Base-by-base conservation (phyloP, 2,888 invertebrate genomes). In the Protonemura montana region DNA sequence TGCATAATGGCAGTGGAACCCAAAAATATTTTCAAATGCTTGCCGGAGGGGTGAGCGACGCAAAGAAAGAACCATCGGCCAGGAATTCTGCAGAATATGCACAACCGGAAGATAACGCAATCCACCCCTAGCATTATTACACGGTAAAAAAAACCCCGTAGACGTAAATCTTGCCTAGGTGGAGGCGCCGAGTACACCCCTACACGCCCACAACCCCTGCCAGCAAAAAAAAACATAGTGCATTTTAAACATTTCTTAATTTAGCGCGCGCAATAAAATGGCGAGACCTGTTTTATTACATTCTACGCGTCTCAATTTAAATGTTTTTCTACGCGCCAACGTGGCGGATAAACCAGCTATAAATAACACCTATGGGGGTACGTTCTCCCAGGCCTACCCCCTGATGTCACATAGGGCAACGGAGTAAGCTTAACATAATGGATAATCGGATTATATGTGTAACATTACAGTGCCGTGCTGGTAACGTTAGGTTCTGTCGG, bases 321-420 rank as follows among this genome's bases (percentile, higher is more conserved):
- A 76, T 84, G 84, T 84, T 84, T 84, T 84, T 83, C 78, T 83
- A 35, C 82, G 25, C 26, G 25, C 25, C 59, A 2, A 59, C 59
- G 59, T 13, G n/a, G 7, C 26, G 41, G 76, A 28, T 84, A 59
- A 59, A 16, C 59, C 28, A 26, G 84, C 84, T 21, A 84, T 84
- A 84, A 84, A 84, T 84, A 26, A 84, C 84, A 84, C 84, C 84
- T 84, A 76, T 30, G 76, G 84, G 35, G 84, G 59, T n/a, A 81
- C 30, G 81, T 28, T 21, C 21, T 81, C 84, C 59, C 76, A 0
- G 76, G 6, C 76, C 83, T n/a, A 13, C 29, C 29, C 16, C 27
- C 21, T 10, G 26, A 5, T 26, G 35, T 26, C 35, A 35, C 82
- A 27, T 30, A 5, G 82, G 82, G 30, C 35, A 10, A 41, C 26